Evolutionary conservation across 2,113 vertebrate species (phyloP), one percentile per base, ranked within the genome.

Genomic region (Centropristis striata): DNA sequence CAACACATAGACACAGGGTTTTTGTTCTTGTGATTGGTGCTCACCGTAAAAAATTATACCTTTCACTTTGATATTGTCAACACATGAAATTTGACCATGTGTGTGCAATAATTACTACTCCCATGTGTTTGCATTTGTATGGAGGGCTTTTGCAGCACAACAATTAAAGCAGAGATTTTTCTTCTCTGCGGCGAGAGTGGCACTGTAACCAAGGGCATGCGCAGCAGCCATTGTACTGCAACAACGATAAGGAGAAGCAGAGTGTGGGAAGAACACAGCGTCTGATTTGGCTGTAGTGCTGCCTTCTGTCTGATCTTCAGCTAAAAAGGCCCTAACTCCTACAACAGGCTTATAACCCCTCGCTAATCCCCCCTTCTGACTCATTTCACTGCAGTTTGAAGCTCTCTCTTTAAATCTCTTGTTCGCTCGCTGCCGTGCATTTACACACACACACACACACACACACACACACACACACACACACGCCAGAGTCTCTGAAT

Each of bases 341-440:
- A 90, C 90, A 92, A 90, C 85, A 86, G 85, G 83, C 86, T 90
- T 92, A 92, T 85, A 92, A 89, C 81, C 86, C 84, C 66, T 80
- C 42, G 1, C 79, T 92, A 94, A 93, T 92, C 90, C 90, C 79
- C 67, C 77, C 90, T 80, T 87, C 89, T 87, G 89, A 91, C 79
- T 93, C 84, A 92, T 92, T 91, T 89, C 79, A 86, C 84, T 90
- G 82, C 84, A 75, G 85, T 90, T 88, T 91, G 88, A 89, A 87
- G 88, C 89, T 80, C 78, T 90, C 82, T 85, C 78, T 90, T 84
- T 90, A 90, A 92, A 92, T 83, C 83, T 92, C 89, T 85, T 69
- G 54, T 82, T 84, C 80, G 13, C 68, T 53, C 8, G 11, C 51
- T 72, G 39, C 65, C 46, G 64, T 86, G 71, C 81, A 58, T 78